A percentile compares a stretch with the other conserved stretches of the same genome.
These are phyloP conservation scores for Microctenopoma lineatum DNA, from an alignment of 2,797 vertebrate genomes.

Conservation along the genomic window DNA sequence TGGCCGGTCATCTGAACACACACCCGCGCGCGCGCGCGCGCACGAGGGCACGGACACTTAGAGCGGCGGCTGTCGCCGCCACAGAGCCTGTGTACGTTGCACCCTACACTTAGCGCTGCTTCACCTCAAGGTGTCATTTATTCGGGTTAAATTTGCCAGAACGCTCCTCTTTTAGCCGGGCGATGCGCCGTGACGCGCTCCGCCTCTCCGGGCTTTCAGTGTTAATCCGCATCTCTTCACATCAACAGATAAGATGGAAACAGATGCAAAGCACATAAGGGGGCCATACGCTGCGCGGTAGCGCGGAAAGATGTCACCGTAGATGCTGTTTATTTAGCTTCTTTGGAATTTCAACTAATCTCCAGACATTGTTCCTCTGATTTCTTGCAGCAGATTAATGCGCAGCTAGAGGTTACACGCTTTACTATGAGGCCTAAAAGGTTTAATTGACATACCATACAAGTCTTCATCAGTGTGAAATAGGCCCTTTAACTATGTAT, in stretches of 20 bases:
- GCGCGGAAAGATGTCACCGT: slow-evolving; percentile 56
- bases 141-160: slow-evolving; percentile 93
- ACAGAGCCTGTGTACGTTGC: slow-evolving; percentile 32
- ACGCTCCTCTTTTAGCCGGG: slow-evolving; percentile 90
- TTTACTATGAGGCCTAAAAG: slow-evolving; percentile 60
- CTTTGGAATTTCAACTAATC: slow-evolving; percentile 50
- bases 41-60: background rate
- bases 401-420: slow-evolving; percentile 62
- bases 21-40: background rate
- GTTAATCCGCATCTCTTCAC: slow-evolving; percentile 93
- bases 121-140: slow-evolving; percentile 91
- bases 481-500: slow-evolving; percentile 68
- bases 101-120: slow-evolving; percentile 64
- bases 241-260: slow-evolving; percentile 91
- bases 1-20: slow-evolving; percentile 87
- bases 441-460: slow-evolving; percentile 69
- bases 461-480: slow-evolving; percentile 73
- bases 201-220: slow-evolving; percentile 89
- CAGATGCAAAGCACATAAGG: slow-evolving; percentile 81
- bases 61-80: slow-evolving; percentile 7
- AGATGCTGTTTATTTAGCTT: slow-evolving; percentile 32
- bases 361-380: slow-evolving; percentile 54
- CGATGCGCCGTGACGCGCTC: slow-evolving; percentile 90
- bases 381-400: slow-evolving; percentile 56
- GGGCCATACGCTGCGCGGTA: slow-evolving; percentile 75